Base-by-base conservation (phyloP, 2,888 invertebrate genomes). In the Bellardia pandia region DNA sequence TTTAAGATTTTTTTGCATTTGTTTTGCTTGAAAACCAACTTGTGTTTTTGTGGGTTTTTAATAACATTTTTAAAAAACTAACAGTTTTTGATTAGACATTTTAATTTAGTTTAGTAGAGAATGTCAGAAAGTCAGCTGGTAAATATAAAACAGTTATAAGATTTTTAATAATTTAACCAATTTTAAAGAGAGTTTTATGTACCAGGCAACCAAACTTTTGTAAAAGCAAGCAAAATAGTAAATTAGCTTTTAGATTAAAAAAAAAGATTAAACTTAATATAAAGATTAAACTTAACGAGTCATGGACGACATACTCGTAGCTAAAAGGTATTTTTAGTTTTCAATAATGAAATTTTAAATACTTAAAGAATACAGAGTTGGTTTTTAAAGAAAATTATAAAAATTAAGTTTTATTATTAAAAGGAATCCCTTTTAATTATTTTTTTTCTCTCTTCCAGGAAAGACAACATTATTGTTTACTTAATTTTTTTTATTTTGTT, bases 381-480 rank as follows among this genome's bases (percentile, higher is more conserved):
- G 8, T 48, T 48, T 11, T 13, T 13, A 14, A 48, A 13, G 6
- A 33, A 37, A 37, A 37, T 37, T 37, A 37, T 37, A 37, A 5
- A 37, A 23, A 23, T 23, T 23, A 23, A 23, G 23, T 37, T 37
- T 37, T 37, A 6, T 3, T 37, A 6, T 37, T 37, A 37, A 5
- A 48, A 11, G 11, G 48, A 23, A 56, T 16, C 23, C 16, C 16
- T 42, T 33, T 53, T 16, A 71, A 11, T 69, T 53, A 5, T n/a
- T 37, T 13, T 40, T 56, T 72, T 40, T 16, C 64, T 30, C 7
- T 71, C 48, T 62, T 60, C 8, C 45, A 62, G 8, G 9, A 74
- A 74, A 72, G 40, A 84, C 66, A 84, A 51, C 68, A 68, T 64
- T 74, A 84, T 85, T 75, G 62, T 83, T 76, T 40, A 60, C 16